Base-by-base conservation (phyloP, 2,888 invertebrate species). In the Spisula solida region DNA sequence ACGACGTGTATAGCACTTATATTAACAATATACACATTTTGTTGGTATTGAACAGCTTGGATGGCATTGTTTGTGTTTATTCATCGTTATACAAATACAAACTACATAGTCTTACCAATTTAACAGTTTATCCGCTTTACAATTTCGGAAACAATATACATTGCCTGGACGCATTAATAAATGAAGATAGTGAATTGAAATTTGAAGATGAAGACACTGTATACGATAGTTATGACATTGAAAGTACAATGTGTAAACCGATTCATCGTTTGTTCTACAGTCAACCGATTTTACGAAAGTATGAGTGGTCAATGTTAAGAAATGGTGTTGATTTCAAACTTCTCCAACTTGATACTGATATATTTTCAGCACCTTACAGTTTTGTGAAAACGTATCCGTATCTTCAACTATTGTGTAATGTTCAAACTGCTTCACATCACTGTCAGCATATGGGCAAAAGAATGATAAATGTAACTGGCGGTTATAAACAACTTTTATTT, bases 11-110 rank as follows among this genome's bases (percentile, higher is more conserved):
- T 66, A 82, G 82, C 25, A 66, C 56, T 29, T 82, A 34, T 25
- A 82, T n/a, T 14, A 82, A 82, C 82, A 82, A 55, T 34, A 60
- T 41, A 82, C 82, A 82, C n/a, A 56, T 70, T 31, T 34, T 82
- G 66, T 47, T 82, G 41, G 20, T 66, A 2, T 47, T 66, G 47
- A 41, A 66, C 47, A 70, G 31, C 18, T 31, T n/a, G 25, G 66
- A 41, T 18, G 60, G 47, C n/a, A 8, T 66, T 2, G 82, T 82
- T 6, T 82, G 82, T 66, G 66, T 66, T 1, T 82, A 82, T 66
- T 56, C 60, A 66, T 82, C 82, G 5, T 25, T 70, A 5, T 56
- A 14, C 12, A 82, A 82, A 82, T 82, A 82, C 82, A 66, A 82
- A 56, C n/a, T 70, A 47, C 82, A 66, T 6, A 82, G 82, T 56